phyloP scores from a whole-genome alignment of 2,888 invertebrate species.

The Caenorhabditis angaria region DNA sequence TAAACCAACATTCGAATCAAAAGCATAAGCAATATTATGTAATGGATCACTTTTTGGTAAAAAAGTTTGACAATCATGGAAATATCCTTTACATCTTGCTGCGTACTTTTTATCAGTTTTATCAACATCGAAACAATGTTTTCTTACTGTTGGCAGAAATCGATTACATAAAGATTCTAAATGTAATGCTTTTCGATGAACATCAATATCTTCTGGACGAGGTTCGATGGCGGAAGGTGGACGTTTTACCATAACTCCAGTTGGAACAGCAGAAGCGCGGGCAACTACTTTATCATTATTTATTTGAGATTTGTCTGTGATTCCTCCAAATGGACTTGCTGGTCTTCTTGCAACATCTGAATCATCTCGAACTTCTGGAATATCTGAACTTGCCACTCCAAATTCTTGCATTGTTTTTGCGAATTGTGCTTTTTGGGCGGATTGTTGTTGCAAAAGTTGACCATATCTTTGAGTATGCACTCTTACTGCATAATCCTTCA shows the following conservation, averaged over 20 bases:
- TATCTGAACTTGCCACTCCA: conserved; percentile 37
- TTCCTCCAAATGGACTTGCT: conserved; percentile 46
- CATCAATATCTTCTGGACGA: conserved; percentile 35
- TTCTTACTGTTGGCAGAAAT: conserved; percentile 53
- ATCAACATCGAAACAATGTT: conserved; percentile 47
- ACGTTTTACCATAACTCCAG: conserved; percentile 30
- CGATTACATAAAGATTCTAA: conserved; percentile 32
- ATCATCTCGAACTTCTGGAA: conserved; percentile 21
- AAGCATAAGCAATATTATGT: conserved; percentile 59
- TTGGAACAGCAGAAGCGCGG: conserved; percentile 25
- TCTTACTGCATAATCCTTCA: conserved; percentile 48
- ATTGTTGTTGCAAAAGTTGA: conserved; percentile 43
- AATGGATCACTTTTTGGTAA: conserved; percentile 62
- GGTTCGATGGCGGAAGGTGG: conserved; percentile 39
- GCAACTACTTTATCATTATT: conserved; percentile 17
- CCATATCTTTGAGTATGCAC: conserved; percentile 45
- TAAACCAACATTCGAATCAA: conserved; percentile 59
- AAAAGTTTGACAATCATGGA: conserved; percentile 62
- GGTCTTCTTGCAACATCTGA: not conserved
- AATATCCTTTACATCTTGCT: conserved; percentile 59
- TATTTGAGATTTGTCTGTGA: conserved; percentile 34
- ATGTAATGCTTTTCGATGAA: conserved; percentile 39
- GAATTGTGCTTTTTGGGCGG: conserved; percentile 35
- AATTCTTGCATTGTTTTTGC: conserved; percentile 48
- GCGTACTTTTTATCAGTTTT: conserved; percentile 51